Percentiles rank a stretch among this genome's conserved stretches.
These are phyloP conservation scores for Scaptomyza montana DNA, from an alignment of 1,140 invertebrate genomes.

Conservation along the genomic window DNA sequence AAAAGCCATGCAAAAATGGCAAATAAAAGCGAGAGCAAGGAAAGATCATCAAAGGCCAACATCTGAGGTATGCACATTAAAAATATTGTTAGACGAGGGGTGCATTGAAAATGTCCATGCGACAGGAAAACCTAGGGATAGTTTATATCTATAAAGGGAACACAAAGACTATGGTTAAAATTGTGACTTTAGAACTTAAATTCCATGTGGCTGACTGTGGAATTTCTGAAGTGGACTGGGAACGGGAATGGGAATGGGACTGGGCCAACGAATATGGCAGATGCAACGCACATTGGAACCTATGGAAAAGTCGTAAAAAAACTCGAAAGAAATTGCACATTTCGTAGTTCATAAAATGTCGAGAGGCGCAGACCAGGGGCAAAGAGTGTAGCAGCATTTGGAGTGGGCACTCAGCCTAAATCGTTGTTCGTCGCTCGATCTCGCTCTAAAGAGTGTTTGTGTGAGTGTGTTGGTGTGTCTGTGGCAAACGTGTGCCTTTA, in stretches of 20 bases:
- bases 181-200: slow-evolving; percentile 40
- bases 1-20: slow-evolving; percentile 47
- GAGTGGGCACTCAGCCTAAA: slow-evolving; percentile 37
- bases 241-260: neutral
- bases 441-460: slow-evolving; percentile 19
- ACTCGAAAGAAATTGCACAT: slow-evolving; percentile 63
- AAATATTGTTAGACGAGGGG: slow-evolving; percentile 39
- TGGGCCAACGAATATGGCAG: slow-evolving; percentile 55
- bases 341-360: slow-evolving; percentile 71
- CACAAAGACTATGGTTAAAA: slow-evolving; percentile 32
- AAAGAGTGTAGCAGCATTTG: slow-evolving; percentile 32
- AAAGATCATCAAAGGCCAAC: slow-evolving; percentile 63
- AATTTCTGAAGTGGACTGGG: slow-evolving; percentile 66
- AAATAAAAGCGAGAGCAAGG: slow-evolving; percentile 19
- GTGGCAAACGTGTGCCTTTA: slow-evolving; percentile 6
- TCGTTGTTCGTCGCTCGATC: neutral
- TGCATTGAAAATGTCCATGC: slow-evolving; percentile 41
- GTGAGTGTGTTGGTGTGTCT: slow-evolving; percentile 16
- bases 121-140: slow-evolving; percentile 18
- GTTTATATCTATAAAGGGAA: slow-evolving; percentile 23
- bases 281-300: slow-evolving; percentile 73
- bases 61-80: slow-evolving; percentile 63
- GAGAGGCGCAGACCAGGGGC: slow-evolving; percentile 1
- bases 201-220: slow-evolving; percentile 68
- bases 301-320: slow-evolving; percentile 68